Base-by-base conservation (phyloP, 2,113 vertebrate species). In the Protomyctophum bolini region DNA sequence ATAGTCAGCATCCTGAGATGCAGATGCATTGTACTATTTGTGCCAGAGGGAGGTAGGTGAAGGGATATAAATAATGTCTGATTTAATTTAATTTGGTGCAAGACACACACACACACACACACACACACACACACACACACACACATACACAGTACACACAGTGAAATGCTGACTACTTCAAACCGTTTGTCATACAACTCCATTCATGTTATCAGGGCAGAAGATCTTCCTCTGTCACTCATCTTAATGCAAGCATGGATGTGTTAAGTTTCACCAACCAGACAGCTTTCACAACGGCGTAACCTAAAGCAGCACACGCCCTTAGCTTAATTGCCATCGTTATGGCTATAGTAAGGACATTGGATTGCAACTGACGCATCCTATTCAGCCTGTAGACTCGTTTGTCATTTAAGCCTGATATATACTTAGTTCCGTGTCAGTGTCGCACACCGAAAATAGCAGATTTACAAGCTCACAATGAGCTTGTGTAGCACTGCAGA, bases 231-330 rank as follows among this genome's bases (percentile, higher is more conserved):
- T 51, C 6, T 47, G 55, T 55, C 2, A 0, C 61, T 29, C 8
- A 28, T 8, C 21, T 58, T 41, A 14, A 51, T 66, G 41, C 51
- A 61, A 45, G 21, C 52, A 4, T 5, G 63, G 10, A 29, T 57
- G 3, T 59, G 2, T 59, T 10, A 46, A n/a, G 8, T 47, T 63
- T 7, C 14, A 49, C 11, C 47, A 48, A 61, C 33, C 1, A 52
- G 59, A 61, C 12, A 9, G 57, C 58, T 69, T 60, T 60, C 28
- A 57, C 50, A 52, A 69, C 48, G 65, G 14, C 41, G 54, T 29
- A 68, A n/a, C 14, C 11, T n/a, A 21, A 54, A 51, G 47, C 50
- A 57, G 49, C 41, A 7, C n/a, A 21, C 21, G 62, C 41, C 52
- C 28, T 66, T 14, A 65, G 49, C 50, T 49, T n/a, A 57, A 62